These are phyloP conservation scores for Sparidentex hasta DNA, from an alignment of 2,797 vertebrate species.

Conservation along the genomic window DNA sequence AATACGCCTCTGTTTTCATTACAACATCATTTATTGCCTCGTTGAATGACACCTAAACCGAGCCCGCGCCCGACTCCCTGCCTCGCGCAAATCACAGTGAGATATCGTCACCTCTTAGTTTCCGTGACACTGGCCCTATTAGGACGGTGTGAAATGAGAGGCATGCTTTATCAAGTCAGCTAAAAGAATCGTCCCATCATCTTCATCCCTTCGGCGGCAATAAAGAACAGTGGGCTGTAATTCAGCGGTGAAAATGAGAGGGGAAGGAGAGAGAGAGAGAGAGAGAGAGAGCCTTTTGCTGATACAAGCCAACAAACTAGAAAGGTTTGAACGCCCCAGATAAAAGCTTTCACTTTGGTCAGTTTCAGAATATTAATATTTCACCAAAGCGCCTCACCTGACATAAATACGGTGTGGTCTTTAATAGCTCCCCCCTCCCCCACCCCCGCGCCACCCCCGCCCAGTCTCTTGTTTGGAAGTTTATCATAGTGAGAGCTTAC, in stretches of 20 bases:
- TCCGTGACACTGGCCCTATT: constrained; percentile 69
- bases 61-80: constrained; percentile 43
- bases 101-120: constrained; percentile 71
- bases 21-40: constrained; percentile 40
- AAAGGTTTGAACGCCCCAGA: constrained; percentile 77
- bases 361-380: constrained; percentile 90
- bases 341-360: constrained; percentile 89
- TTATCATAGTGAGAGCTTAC: constrained; percentile 88
- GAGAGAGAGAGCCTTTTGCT: constrained; percentile 71
- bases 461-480: constrained; percentile 89
- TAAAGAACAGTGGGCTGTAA: constrained; percentile 83
- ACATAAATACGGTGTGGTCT: constrained; percentile 86
- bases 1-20: constrained; percentile 52
- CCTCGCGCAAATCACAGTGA: constrained; percentile 65
- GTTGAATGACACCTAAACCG: constrained; percentile 58
- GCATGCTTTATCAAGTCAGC: constrained; percentile 80
- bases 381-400: constrained; percentile 85
- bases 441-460: constrained; percentile 73
- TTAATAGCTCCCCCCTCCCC: constrained; percentile 85
- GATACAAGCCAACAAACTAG: constrained; percentile 77
- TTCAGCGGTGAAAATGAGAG: constrained; percentile 72
- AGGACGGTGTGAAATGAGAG: constrained; percentile 70
- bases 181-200: constrained; percentile 82
- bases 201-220: constrained; percentile 73
- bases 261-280: constrained; percentile 14